Conservation (phyloP, 1,140 invertebrate species). For the Conus ventricosus region DNA sequence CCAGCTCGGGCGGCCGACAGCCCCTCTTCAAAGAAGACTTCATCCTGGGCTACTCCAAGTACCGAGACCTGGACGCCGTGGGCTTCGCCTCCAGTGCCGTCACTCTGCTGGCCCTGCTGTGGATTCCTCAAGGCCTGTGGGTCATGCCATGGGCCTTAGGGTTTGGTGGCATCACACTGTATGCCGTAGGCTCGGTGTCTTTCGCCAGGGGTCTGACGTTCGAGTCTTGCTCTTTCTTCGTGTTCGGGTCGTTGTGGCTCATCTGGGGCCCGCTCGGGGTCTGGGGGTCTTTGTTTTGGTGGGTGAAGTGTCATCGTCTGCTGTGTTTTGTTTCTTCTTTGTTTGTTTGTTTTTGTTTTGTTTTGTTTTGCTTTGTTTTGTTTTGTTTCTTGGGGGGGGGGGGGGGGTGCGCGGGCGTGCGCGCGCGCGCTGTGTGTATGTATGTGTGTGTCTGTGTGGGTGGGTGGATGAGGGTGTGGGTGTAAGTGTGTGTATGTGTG, state of each 20-base stretch:
- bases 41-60: slow-evolving; percentile 60
- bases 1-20: neutral
- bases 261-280: slow-evolving; percentile 59
- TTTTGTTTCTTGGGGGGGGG: neutral
- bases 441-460: no score
- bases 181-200: slow-evolving; percentile 54
- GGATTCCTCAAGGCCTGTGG: slow-evolving; percentile 45
- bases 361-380: neutral
- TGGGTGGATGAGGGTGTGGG: no score
- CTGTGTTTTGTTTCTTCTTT: neutral
- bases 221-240: slow-evolving; percentile 60
- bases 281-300: slow-evolving; percentile 43
- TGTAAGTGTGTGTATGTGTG: no score
- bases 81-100: slow-evolving; percentile 60
- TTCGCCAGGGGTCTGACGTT: slow-evolving; percentile 62
- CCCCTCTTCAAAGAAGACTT: slow-evolving; percentile 46
- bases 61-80: slow-evolving; percentile 52
- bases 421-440: no score
- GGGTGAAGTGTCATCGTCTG: neutral
- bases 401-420: no score
- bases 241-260: slow-evolving; percentile 56
- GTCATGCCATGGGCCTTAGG: slow-evolving; percentile 54
- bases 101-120: slow-evolving; percentile 51
- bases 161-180: slow-evolving; percentile 56
- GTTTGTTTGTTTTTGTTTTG: neutral